phyloP scores from a whole-genome alignment of 2,888 invertebrate species.

The Timandra comae region DNA sequence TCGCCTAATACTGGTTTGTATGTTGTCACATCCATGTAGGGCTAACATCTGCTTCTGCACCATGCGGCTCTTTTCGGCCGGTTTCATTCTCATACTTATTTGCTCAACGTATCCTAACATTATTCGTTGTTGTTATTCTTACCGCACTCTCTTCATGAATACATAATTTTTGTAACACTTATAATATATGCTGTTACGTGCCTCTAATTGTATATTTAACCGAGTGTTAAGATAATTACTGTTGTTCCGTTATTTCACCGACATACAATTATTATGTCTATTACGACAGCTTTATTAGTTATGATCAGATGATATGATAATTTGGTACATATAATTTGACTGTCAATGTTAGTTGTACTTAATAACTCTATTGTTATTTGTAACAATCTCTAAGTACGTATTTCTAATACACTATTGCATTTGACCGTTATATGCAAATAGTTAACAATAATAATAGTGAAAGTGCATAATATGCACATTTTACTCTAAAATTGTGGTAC shows the following conservation, averaged over 20 bases:
- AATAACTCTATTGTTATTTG: not conserved
- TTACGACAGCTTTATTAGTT: constrained; percentile 1
- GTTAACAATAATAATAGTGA: constrained; percentile 9
- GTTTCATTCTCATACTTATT: constrained; percentile 22
- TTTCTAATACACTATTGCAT: not conserved
- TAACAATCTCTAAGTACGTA: not conserved
- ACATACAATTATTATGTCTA: constrained; percentile 1
- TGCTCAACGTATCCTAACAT: constrained; percentile 8
- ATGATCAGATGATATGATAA: constrained; percentile 1
- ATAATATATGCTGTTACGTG: constrained; percentile 15
- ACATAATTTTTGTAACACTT: constrained; percentile 25
- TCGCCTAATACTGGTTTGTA: constrained; percentile 54
- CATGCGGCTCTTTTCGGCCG: constrained; percentile 26
- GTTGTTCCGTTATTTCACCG: constrained; percentile 13
- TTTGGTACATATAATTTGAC: not conserved
- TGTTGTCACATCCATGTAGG: constrained; percentile 51
- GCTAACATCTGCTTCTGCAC: constrained; percentile 44
- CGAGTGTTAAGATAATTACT: constrained; percentile 15
- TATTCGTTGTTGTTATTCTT: constrained; percentile 16
- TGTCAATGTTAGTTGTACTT: not conserved
- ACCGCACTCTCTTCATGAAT: constrained; percentile 21
- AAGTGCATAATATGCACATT: constrained; percentile 14
- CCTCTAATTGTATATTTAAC: constrained; percentile 14
- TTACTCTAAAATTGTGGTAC: constrained; percentile 25
- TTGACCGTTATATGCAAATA: not conserved